phyloP scores from a whole-genome alignment of 2,888 invertebrate genomes.

The Coelopa pilipes region DNA sequence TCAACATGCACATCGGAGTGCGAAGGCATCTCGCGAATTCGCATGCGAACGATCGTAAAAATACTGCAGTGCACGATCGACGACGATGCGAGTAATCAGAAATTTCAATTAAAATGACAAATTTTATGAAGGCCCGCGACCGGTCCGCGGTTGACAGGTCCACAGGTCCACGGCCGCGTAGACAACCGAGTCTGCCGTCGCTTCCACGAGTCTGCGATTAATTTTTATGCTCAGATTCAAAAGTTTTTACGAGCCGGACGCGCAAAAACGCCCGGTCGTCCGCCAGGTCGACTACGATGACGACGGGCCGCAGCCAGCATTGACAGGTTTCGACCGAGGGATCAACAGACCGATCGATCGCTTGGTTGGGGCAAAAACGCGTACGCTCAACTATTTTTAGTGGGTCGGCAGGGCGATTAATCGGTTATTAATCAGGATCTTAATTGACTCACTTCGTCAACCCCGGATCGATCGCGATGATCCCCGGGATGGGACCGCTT shows the following conservation, averaged over 20 bases:
- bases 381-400: neutral
- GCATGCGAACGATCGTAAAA: conserved; percentile 42
- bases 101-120: conserved; percentile 61
- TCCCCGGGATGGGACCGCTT: neutral
- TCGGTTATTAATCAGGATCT: conserved; percentile 26
- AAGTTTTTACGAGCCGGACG: conserved; percentile 44
- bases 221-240: conserved; percentile 53
- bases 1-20: too few species aligned
- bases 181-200: conserved; percentile 22
- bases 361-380: neutral
- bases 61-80: conserved; percentile 16
- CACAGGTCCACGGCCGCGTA: conserved; percentile 17
- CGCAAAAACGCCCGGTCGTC: conserved; percentile 36
- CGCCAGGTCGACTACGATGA: conserved; percentile 1
- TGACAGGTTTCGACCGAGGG: neutral
- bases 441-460: conserved; percentile 32
- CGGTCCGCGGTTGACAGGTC: neutral
- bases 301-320: conserved; percentile 2
- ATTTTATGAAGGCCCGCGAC: conserved; percentile 50
- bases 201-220: conserved; percentile 48
- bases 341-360: neutral
- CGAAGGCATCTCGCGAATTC: neutral
- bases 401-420: neutral
- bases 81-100: conserved; percentile 32
- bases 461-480: neutral